Base-by-base conservation (phyloP, 2,888 invertebrate species). In the Rotaria sp. region DNA sequence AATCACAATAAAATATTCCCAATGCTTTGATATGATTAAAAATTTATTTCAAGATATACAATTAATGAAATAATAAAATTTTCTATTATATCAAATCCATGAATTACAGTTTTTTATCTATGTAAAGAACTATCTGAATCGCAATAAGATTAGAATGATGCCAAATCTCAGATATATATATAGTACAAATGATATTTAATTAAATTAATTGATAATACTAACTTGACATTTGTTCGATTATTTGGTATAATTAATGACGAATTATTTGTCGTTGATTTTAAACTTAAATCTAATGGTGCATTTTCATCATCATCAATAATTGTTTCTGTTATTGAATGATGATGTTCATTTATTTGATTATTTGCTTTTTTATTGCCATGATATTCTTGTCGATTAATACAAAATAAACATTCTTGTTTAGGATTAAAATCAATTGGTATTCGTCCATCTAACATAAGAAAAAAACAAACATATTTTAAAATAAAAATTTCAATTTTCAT, bases 271-370 rank as follows among this genome's bases (percentile, higher is more conserved):
- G 80, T 45, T n/a, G 41, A 15, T 45, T 80, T 80, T 45, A 80
- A 80, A 45, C 80, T 80, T 41, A 80, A n/a, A 45, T 80, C 80
- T 45, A 80, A n/a, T 80, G 80, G 80, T 80, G 41, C 80, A 45
- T 80, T 45, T 45, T 45, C 80, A 45, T 45, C 45, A n/a, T 80
- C 45, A n/a, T 80, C 45, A 26, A 45, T 38, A n/a, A 45, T 15
- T 45, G 80, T 4, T 41, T 80, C 80, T 35, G 21, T 15, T 13
- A 80, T n/a, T 21, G 26, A 45, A 80, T 45, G 80, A 80, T 41
- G 45, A 80, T 45, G 45, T 26, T 80, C 80, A 45, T 80, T 80
- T 1, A n/a, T 15, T 80, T 45, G 80, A 80, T 45, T 45, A n/a
- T 26, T n/a, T 26, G 13, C 1, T 45, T 80, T 80, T 45, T 67